Percentiles rank a stretch among this genome's conserved stretches.
Conservation (phyloP, 1,140 invertebrate species). For the roundworm (Caenorhabditis elegans) region WBcel235 BX284606.5:385501-386000, state of each 20-base stretch:
- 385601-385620: neutral
- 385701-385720: neutral
- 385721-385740: neutral
- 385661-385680: neutral
- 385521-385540: neutral
- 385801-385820: no score
- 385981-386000: no score
- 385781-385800: no score
- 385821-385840: no score
- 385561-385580: neutral
- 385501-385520: neutral
- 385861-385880: no score
- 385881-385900: no score
- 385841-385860: no score
- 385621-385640: neutral
- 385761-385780: neutral
- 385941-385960: no score
- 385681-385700: neutral
- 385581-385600: no score
- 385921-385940: no score
- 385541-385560: neutral
- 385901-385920: neutral
- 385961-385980: no score
- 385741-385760: neutral
- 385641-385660: neutral